Conservation (phyloP, 64 coral and sea anemone species). For the Platygyra sinensis region DNA sequence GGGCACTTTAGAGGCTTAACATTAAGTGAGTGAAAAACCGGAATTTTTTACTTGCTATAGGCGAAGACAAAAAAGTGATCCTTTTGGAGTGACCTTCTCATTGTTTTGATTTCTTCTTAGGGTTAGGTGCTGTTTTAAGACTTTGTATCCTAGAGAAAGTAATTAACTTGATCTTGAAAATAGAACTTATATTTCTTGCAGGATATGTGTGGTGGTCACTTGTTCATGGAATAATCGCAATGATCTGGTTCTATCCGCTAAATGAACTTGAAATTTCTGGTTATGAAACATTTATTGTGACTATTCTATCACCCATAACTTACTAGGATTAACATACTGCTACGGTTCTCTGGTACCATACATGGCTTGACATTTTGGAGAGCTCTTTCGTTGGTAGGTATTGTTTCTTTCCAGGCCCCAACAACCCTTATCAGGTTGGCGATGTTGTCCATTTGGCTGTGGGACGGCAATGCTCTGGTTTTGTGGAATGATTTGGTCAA, state of each 20-base stretch:
- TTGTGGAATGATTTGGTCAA: conserved; percentile 89
- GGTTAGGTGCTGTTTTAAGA: too few species aligned
- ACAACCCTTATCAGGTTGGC: conserved; percentile 79
- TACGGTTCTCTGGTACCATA: conserved; percentile 62
- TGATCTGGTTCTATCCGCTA: conserved; percentile 98
- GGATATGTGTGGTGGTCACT: conserved; percentile 97
- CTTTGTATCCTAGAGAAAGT: background rate
- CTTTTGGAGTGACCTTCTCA: too few species aligned
- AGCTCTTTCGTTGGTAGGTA: conserved; percentile 69
- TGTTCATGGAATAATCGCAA: conserved; percentile 78
- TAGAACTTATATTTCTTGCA: background rate
- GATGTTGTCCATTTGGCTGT: conserved; percentile 81
- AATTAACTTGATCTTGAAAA: background rate
- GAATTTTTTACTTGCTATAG: too few species aligned
- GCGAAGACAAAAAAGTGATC: too few species aligned
- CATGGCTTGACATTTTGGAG: conserved; percentile 75
- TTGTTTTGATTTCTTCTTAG: too few species aligned
- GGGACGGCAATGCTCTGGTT: conserved; percentile 98
- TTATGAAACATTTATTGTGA: conserved; percentile 84
- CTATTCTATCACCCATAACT: conserved; percentile 83
- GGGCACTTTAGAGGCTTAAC: too few species aligned
- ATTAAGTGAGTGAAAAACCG: too few species aligned
- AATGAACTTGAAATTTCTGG: conserved; percentile 96
- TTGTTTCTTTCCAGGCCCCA: conserved; percentile 91
- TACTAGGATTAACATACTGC: conserved; percentile 51